These are phyloP conservation scores for Auanema freiburgensis DNA, from an alignment of 2,888 invertebrate genomes.

Conservation along the genomic window DNA sequence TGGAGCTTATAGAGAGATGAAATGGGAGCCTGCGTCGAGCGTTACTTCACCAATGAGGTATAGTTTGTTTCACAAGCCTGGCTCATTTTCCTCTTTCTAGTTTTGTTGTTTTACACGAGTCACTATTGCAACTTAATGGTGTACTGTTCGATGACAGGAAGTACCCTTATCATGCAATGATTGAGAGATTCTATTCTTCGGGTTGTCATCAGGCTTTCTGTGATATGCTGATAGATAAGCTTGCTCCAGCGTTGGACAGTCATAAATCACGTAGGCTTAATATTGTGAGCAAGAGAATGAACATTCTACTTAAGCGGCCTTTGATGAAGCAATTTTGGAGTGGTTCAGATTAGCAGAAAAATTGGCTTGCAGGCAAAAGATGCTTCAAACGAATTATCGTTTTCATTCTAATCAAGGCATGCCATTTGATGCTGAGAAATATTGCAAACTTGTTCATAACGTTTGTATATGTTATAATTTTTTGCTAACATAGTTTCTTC, in stretches of 20 bases:
- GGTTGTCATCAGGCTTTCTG: slow-evolving; percentile 56
- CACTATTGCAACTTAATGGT: slow-evolving; percentile 29
- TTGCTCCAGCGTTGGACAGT: slow-evolving; percentile 41
- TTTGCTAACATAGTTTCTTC: not conserved
- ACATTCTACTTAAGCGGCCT: slow-evolving; percentile 14
- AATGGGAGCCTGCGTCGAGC: slow-evolving; percentile 21
- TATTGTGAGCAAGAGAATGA: not conserved
- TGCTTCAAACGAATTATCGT: slow-evolving; percentile 15
- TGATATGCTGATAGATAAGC: slow-evolving; percentile 38
- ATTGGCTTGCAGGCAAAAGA: slow-evolving; percentile 22
- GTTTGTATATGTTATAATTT: too few species aligned
- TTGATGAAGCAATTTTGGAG: slow-evolving; percentile 27
- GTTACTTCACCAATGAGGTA: slow-evolving; percentile 25
- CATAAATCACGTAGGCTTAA: slow-evolving; percentile 6
- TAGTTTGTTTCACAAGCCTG: not conserved
- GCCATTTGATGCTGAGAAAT: slow-evolving; percentile 27
- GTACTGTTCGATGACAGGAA: slow-evolving; percentile 41
- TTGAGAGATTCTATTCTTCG: slow-evolving; percentile 48
- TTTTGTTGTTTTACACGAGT: slow-evolving; percentile 20
- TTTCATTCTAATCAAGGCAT: not conserved
- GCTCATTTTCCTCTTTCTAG: not conserved
- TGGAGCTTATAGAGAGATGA: slow-evolving; percentile 35
- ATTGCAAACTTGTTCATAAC: slow-evolving; percentile 27
- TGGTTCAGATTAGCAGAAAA: slow-evolving; percentile 39
- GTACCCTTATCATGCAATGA: slow-evolving; percentile 20